phyloP scores from a whole-genome alignment of 2,888 invertebrate species.

The Congeria kusceri region DNA sequence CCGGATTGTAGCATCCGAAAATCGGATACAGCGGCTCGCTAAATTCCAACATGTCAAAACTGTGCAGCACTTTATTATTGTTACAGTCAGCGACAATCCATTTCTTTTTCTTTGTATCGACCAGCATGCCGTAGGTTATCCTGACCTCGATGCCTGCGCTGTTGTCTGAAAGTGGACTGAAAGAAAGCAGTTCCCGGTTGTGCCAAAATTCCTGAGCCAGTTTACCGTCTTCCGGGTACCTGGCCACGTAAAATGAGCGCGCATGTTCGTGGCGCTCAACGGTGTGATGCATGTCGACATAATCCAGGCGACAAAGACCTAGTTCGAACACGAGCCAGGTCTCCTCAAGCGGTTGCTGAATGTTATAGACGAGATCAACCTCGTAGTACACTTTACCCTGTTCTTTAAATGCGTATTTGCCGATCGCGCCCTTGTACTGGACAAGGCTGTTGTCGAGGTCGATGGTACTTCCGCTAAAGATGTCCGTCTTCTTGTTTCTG shows the following conservation, averaged over 20 bases:
- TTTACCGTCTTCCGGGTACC: constrained; percentile 71
- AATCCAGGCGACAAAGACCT: constrained; percentile 66
- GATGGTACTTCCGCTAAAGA: constrained; percentile 30
- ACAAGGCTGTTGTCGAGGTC: constrained; percentile 56
- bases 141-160: constrained; percentile 62
- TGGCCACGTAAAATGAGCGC: constrained; percentile 70
- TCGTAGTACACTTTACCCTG: constrained; percentile 68
- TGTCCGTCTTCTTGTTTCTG: constrained; percentile 67
- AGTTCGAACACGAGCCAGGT: constrained; percentile 73
- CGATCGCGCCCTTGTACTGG: constrained; percentile 71
- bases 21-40: constrained; percentile 67
- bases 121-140: constrained; percentile 67
- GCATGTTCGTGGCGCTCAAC: constrained; percentile 71
- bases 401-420: constrained; percentile 64
- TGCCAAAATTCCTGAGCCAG: constrained; percentile 73
- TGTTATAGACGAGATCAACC: constrained; percentile 67
- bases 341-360: constrained; percentile 69
- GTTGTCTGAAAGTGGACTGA: constrained; percentile 66
- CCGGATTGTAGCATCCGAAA: constrained; percentile 72
- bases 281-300: constrained; percentile 71
- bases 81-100: constrained; percentile 68
- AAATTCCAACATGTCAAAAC: constrained; percentile 65
- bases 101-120: constrained; percentile 65
- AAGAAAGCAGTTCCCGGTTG: constrained; percentile 67
- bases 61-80: constrained; percentile 65